phyloP scores from a whole-genome alignment of 2,113 vertebrate genomes.

The Phasianus colchicus region DNA sequence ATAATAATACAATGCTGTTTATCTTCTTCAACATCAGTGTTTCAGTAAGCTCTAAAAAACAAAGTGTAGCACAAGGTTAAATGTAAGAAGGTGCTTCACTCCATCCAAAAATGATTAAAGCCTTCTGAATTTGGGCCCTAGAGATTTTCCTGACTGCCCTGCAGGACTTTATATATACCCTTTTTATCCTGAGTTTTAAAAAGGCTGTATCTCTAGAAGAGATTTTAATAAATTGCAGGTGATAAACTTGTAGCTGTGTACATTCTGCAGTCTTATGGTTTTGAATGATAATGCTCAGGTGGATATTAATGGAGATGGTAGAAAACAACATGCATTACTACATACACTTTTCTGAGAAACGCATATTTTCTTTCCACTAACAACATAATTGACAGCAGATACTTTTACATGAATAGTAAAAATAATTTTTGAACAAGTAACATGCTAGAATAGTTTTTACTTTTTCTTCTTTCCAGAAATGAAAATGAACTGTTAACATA shows the following conservation, averaged over 20 bases:
- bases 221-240: background rate
- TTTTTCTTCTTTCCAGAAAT: background rate
- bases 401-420: background rate
- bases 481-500: background rate
- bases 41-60: background rate
- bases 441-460: background rate
- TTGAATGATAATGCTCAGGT: background rate
- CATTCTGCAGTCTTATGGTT: background rate
- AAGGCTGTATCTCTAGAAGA: background rate
- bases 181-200: background rate
- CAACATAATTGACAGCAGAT: background rate
- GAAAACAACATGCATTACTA: background rate
- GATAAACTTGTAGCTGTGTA: background rate
- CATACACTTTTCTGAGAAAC: background rate
- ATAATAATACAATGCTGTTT: background rate
- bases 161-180: background rate
- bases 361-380: background rate
- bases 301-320: slow-evolving; percentile 2
- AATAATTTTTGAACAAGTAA: background rate
- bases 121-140: background rate
- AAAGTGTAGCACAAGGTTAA: background rate
- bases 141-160: background rate
- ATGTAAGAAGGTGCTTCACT: background rate
- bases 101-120: background rate
- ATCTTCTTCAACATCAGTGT: background rate